Conservation (phyloP, 30 jellyfish, hydroid and myxozoan species). For the Cassiopea andromeda region DNA sequence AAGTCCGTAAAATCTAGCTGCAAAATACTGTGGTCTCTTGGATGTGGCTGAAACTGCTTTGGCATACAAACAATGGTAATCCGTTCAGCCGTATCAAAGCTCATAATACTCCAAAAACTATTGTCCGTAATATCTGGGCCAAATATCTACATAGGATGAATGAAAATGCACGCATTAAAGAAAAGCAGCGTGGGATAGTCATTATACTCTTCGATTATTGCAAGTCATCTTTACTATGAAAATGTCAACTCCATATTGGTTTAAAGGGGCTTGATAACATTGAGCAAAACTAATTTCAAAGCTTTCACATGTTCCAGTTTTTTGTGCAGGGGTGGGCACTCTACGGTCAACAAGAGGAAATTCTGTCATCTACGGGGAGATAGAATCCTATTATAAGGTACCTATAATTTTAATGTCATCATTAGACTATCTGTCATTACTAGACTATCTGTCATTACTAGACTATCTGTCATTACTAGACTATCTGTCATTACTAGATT, state of each 20-base stretch:
- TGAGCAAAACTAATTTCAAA: background rate
- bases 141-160: background rate
- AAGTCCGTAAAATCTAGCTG: background rate
- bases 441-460: too few relatives aligned
- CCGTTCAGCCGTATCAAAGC: background rate
- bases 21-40: background rate
- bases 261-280: background rate
- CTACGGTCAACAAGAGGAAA: too few relatives aligned
- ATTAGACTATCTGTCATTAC: too few relatives aligned
- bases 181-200: background rate
- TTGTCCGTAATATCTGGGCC: background rate
- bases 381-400: too few relatives aligned
- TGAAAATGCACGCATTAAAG: too few relatives aligned
- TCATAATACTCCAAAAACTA: background rate
- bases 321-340: too few relatives aligned
- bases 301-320: background rate
- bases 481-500: too few relatives aligned
- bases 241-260: background rate
- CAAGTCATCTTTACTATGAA: too few relatives aligned
- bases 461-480: too few relatives aligned
- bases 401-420: too few relatives aligned
- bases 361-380: too few relatives aligned
- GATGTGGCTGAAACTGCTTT: background rate
- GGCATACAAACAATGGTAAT: background rate
- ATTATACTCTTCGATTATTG: too few relatives aligned